Conservation (phyloP, 2,797 vertebrate species). For the Octomys mimax region DNA sequence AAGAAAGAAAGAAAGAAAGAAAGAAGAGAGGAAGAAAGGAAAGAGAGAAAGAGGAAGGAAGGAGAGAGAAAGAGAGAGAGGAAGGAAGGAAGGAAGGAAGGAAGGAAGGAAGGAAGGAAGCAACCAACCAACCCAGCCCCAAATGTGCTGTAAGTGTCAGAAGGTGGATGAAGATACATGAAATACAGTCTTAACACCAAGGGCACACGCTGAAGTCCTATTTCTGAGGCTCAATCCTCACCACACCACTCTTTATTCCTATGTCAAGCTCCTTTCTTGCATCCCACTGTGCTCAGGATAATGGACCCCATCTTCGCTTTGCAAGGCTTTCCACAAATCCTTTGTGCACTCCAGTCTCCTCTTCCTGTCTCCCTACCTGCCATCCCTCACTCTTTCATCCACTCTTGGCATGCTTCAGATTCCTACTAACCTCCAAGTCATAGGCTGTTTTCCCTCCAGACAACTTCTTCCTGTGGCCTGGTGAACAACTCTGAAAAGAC, state of each 20-base stretch:
- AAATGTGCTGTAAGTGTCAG: neutral
- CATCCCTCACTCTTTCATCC: neutral
- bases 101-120: no score
- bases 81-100: no score
- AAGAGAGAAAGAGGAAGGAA: no score
- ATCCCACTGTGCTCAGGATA: neutral
- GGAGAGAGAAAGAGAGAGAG: neutral
- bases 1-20: neutral
- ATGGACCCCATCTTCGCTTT: neutral
- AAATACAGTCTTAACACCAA: neutral
- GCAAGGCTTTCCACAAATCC: neutral
- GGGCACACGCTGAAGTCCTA: neutral
- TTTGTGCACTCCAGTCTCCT: neutral
- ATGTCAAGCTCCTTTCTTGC: neutral
- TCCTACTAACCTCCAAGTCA: neutral
- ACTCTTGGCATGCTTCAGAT: neutral
- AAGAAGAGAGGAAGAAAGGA: no score
- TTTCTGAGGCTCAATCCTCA: neutral
- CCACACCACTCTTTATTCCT: neutral
- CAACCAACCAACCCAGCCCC: neutral
- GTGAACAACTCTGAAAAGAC: neutral
- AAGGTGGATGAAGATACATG: neutral
- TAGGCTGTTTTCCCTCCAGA: neutral
- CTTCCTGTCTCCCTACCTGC: neutral
- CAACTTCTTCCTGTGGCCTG: neutral